These are phyloP conservation scores for Climacteris rufus DNA, from an alignment of 2,113 vertebrate species.

Conservation along the genomic window DNA sequence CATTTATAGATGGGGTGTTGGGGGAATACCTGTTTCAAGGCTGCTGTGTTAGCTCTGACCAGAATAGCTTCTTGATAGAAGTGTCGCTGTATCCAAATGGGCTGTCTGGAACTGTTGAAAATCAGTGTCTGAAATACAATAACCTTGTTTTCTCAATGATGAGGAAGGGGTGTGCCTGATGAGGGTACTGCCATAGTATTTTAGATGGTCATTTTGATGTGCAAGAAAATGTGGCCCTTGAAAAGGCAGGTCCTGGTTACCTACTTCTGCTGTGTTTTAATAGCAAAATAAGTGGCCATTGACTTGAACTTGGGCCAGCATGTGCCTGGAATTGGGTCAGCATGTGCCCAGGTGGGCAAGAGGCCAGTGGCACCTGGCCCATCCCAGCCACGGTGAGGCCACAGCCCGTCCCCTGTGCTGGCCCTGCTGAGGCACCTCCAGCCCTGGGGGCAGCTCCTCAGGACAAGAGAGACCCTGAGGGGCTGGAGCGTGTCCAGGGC, in stretches of 20 bases:
- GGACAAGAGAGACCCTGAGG: not conserved
- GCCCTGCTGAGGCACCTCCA: not conserved
- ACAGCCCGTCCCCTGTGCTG: not conserved
- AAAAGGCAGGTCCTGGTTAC: not conserved
- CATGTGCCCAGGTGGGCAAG: not conserved
- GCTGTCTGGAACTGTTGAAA: not conserved
- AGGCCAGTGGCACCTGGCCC: not conserved
- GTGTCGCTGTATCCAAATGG: not conserved
- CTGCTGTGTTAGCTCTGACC: not conserved
- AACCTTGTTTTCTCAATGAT: fast-evolving
- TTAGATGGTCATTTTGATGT: not conserved
- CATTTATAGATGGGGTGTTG: not conserved
- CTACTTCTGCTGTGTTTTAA: not conserved
- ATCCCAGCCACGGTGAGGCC: not conserved
- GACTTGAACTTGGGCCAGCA: not conserved
- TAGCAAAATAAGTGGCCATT: not conserved
- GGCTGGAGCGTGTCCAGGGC: not conserved
- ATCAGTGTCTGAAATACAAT: not conserved
- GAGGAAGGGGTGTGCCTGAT: not conserved
- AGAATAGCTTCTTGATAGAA: not conserved
- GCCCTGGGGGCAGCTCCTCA: not conserved
- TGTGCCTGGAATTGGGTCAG: no score
- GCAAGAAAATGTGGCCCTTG: not conserved
- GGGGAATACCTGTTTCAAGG: not conserved
- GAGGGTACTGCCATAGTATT: not conserved